Percentiles rank a stretch among this genome's conserved stretches.
These are phyloP conservation scores for Ceratothoa steindachneri DNA, from an alignment of 2,888 invertebrate species.

Conservation along the genomic window DNA sequence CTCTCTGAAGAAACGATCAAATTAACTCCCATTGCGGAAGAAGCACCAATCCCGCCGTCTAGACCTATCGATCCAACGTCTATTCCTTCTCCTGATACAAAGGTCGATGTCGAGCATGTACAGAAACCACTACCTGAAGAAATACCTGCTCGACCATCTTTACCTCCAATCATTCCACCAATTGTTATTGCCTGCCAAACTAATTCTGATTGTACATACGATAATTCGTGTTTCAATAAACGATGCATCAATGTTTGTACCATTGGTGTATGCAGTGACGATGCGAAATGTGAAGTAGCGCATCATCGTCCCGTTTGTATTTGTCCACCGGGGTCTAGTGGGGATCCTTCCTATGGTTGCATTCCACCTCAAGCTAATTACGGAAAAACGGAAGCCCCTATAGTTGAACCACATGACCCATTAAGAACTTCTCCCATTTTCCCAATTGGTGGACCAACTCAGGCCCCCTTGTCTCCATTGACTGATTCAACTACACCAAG, in stretches of 20 bases:
- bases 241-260: conserved; percentile 54
- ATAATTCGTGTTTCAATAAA: conserved; percentile 36
- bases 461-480: conserved; percentile 13
- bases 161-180: conserved; percentile 2
- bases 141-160: conserved; percentile 1
- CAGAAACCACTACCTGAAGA: conserved; percentile 14
- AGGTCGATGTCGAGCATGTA: neutral
- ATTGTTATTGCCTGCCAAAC: conserved; percentile 50
- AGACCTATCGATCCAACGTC: conserved; percentile 10
- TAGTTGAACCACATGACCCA: conserved; percentile 5
- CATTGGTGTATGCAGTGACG: conserved; percentile 77
- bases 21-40: neutral
- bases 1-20: conserved; percentile 8
- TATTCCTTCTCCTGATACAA: conserved; percentile 2
- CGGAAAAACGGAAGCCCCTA: conserved; percentile 12
- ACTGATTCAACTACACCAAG: conserved; percentile 8
- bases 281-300: conserved; percentile 78
- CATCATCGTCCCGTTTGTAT: conserved; percentile 80
- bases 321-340: conserved; percentile 68
- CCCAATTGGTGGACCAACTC: conserved; percentile 15
- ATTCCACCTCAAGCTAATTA: conserved; percentile 16
- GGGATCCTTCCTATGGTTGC: conserved; percentile 64
- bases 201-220: conserved; percentile 49
- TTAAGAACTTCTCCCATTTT: conserved; percentile 8
- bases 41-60: conserved; percentile 1